Evolutionary conservation across 2,888 invertebrate species (phyloP), one percentile per base, ranked within the genome.

Genomic region (Xestia xanthographa): DNA sequence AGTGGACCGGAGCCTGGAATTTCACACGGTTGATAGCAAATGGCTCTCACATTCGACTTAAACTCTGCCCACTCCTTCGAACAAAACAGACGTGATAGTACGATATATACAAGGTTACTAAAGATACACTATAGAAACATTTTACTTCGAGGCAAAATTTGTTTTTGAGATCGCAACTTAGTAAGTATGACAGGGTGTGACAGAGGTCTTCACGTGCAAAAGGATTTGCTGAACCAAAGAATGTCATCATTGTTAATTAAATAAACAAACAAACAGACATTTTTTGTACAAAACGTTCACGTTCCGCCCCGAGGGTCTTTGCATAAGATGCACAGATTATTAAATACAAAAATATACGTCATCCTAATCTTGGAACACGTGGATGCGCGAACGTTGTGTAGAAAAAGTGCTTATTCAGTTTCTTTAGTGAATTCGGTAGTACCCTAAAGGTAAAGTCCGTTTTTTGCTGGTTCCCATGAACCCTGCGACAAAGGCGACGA

Each of bases 381-480:
- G 96, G 95, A 94, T 92, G 86, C 89, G 90, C 91, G 88, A 92
- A 90, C 88, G 88, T 89, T 88, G 91, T 87, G 89, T 92, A 92
- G 94, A 95, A 96, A 96, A 96, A 95, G 91, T 95, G 94, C 94
- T 94, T 95, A 96, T 96, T 96, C 95, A 95, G 92, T 94, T 93
- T 94, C 91, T 93, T 92, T 92, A 93, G 94, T 93, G 92, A 83
- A 87, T 90, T 91, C 86, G 89, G 91, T 89, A 89, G 91, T 90
- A 92, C 94, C 94, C 94, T 92, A 93, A 92, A 94, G 94, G 94
- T 92, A 90, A 91, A 91, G 94, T 92, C 92, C 92, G 88, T 96
- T 96, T 96, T 96, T 96, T 96, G 95, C 93, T 83, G 88, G 94
- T 96, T 96, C 96, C 96, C 96, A 96, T 96, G 96, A 96, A 96